phyloP scores from a whole-genome alignment of 1,140 invertebrate species.

The Xylocopa sonorina region DNA sequence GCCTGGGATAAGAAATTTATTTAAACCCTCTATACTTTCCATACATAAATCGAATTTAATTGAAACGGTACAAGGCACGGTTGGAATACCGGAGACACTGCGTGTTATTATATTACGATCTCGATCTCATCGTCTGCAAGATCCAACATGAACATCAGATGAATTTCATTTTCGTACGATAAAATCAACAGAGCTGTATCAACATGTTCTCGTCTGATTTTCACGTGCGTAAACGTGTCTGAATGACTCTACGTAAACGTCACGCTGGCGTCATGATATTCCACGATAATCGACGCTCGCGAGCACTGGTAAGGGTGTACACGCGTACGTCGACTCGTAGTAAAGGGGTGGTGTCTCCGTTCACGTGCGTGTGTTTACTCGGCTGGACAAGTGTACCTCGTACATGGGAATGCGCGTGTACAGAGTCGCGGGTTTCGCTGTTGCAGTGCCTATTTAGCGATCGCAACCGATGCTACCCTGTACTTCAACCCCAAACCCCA shows the following conservation, averaged over 20 bases:
- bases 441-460: conserved; percentile 29
- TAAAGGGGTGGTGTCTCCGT: conserved; percentile 8
- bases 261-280: background rate
- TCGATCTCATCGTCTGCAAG: too few species aligned
- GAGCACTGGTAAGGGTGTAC: background rate
- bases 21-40: too few species aligned
- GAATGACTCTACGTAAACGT: background rate
- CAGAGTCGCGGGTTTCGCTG: conserved; percentile 15
- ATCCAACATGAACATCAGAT: too few species aligned
- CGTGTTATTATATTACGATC: too few species aligned
- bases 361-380: conserved; percentile 46
- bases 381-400: conserved; percentile 1
- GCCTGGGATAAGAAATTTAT: too few species aligned
- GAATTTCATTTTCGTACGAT: too few species aligned
- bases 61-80: too few species aligned
- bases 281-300: background rate
- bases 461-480: background rate
- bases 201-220: too few species aligned
- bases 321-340: conserved; percentile 5
- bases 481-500: conserved; percentile 51
- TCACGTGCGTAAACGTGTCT: too few species aligned
- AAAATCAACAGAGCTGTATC: too few species aligned
- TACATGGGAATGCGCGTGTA: conserved; percentile 40
- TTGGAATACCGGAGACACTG: too few species aligned
- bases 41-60: too few species aligned